Conservation (phyloP, 2,797 vertebrate species). For the Pseudopleuronectes americanus region DNA sequence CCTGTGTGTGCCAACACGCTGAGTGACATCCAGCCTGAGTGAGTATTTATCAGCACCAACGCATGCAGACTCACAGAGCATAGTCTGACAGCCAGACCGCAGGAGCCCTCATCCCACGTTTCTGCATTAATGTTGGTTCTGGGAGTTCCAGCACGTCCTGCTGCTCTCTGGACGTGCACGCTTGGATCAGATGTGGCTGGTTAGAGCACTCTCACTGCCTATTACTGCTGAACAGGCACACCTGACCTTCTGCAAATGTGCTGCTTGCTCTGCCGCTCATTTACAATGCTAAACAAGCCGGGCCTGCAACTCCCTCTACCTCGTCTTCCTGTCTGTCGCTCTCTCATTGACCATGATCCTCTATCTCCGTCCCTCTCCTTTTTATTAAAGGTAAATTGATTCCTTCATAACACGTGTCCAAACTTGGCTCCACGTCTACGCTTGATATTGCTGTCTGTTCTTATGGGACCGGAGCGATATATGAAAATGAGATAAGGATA, state of each 20-base stretch:
- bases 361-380: neutral
- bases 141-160: constrained; percentile 63
- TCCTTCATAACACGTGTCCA: constrained; percentile 51
- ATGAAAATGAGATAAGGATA: constrained; percentile 73
- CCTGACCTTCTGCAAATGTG: constrained; percentile 52
- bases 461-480: constrained; percentile 50
- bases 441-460: constrained; percentile 57
- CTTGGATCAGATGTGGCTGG: constrained; percentile 31
- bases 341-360: constrained; percentile 8
- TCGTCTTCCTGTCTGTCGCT: neutral
- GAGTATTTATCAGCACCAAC: constrained; percentile 57
- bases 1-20: neutral
- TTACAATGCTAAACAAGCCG: constrained; percentile 55
- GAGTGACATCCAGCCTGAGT: constrained; percentile 11
- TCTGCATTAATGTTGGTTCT: constrained; percentile 62
- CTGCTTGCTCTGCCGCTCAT: constrained; percentile 45
- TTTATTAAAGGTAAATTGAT: constrained; percentile 54
- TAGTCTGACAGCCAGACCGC: constrained; percentile 18
- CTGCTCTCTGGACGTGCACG: constrained; percentile 44
- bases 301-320: constrained; percentile 1
- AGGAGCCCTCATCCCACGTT: constrained; percentile 27
- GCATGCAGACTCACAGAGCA: constrained; percentile 62
- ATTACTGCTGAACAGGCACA: constrained; percentile 56
- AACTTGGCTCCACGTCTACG: constrained; percentile 17
- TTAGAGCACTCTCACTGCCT: constrained; percentile 50